Evolutionary conservation across 1,140 invertebrate genomes (phyloP), one percentile per base, ranked within the genome.

Genomic region (Helicorthomorpha holstii): DNA sequence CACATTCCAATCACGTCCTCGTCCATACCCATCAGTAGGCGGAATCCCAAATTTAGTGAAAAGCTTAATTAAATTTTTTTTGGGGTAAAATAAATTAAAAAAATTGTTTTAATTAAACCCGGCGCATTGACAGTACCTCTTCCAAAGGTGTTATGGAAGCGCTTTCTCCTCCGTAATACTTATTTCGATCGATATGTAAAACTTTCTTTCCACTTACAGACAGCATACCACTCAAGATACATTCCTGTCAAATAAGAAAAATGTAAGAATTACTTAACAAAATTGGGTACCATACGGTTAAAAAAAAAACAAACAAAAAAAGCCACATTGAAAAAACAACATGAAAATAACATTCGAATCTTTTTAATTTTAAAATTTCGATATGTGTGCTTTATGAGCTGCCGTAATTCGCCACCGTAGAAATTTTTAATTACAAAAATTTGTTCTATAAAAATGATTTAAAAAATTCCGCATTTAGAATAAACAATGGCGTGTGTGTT

Each of bases 101-200:
- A 56, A 43, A 66, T 59, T 22, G 19, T n/a, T 16, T 7, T 7
- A 34, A 34, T 7, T 7, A 34, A 34, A 34, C 29, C 29, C 7
- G 16, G 7, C 29, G 29, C 29, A 34, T 3, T 3, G 24, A 43
- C 56, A 62, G 64, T 54, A 73, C 67, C 43, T 98, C 92, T 69
- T 97, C 92, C 62, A 99, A 74, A 52, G 96, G 96, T 57, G 94
- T 98, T 68, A 99, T 90, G 58, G 95, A 98, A 59, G 96, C 94
- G 64, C 91, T 96, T 72, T 98, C 95, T 56, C 92, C 96, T 53
- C 96, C 96, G 75, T 99, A 99, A 71, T 98, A 99, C 74, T 95
- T 95, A 73, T 99, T 99, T 59, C 94, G 83, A 75, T 99, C 96
- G 74, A 99, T 92, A 74, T 99, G 96, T 54, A 99, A 76, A 47